phyloP scores from a whole-genome alignment of 2,113 vertebrate species.

The Cyanoramphus novaezelandiae region DNA sequence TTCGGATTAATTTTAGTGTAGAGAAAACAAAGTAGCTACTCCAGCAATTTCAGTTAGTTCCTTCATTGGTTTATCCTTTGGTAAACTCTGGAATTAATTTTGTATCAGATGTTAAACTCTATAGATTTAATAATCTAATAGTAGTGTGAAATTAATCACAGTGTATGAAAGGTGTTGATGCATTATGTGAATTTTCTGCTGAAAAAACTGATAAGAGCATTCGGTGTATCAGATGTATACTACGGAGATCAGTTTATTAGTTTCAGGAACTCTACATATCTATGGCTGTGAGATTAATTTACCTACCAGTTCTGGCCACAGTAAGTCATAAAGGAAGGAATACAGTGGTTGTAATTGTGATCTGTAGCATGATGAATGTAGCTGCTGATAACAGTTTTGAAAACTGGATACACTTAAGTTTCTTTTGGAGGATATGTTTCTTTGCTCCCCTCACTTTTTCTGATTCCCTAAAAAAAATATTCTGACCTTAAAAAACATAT shows the following conservation, averaged over 20 bases:
- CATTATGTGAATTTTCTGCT: neutral
- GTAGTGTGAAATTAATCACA: neutral
- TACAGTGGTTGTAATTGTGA: neutral
- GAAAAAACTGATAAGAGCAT: neutral
- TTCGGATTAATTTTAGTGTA: neutral
- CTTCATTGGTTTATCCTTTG: neutral
- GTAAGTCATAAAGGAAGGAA: neutral
- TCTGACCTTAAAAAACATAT: neutral
- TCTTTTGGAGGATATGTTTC: neutral
- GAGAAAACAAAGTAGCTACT: neutral
- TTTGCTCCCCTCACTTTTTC: neutral
- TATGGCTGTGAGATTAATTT: neutral
- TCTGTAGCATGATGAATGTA: neutral
- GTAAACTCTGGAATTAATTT: neutral
- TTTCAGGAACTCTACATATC: neutral
- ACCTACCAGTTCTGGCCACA: neutral
- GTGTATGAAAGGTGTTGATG: neutral
- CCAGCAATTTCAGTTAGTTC: neutral
- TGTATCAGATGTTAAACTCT: neutral
- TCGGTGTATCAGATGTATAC: neutral
- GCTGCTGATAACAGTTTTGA: neutral
- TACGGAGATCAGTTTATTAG: neutral
- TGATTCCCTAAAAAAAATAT: neutral
- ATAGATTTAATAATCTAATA: neutral
- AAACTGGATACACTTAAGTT: neutral